phyloP scores from a whole-genome alignment of 2,888 invertebrate species.

The Drosophila rellima region DNA sequence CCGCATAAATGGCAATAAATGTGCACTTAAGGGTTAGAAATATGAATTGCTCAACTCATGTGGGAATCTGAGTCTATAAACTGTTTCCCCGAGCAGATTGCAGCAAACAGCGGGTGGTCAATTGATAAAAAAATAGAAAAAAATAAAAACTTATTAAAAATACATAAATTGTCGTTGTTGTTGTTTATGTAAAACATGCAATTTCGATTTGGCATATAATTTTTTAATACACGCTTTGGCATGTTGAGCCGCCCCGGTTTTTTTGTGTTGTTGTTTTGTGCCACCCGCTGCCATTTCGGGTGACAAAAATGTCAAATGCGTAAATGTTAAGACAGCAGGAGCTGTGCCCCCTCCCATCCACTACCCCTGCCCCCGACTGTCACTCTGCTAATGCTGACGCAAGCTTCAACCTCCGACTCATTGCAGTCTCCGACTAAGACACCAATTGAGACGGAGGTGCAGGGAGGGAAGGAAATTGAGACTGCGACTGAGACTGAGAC shows the following conservation, averaged over 20 bases:
- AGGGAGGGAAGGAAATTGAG: background rate
- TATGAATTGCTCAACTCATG: slow-evolving; percentile 23
- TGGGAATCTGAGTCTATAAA: slow-evolving; percentile 10
- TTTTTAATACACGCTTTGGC: slow-evolving; percentile 68
- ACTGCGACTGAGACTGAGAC: background rate
- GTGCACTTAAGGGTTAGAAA: slow-evolving; percentile 78
- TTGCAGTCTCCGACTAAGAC: slow-evolving; percentile 8
- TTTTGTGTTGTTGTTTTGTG: too few relatives aligned
- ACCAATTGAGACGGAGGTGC: background rate
- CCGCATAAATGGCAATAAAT: slow-evolving; percentile 82
- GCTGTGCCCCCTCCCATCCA: background rate
- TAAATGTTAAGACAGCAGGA: slow-evolving; percentile 74
- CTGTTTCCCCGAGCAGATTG: slow-evolving; percentile 54
- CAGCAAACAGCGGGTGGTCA: slow-evolving; percentile 60
- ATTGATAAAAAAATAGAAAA: slow-evolving; percentile 22
- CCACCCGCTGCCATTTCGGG: slow-evolving; percentile 77
- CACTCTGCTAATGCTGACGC: slow-evolving; percentile 60
- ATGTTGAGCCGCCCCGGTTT: slow-evolving; percentile 11
- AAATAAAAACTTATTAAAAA: slow-evolving; percentile 62
- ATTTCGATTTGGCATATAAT: slow-evolving; percentile 83
- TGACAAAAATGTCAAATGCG: slow-evolving; percentile 82
- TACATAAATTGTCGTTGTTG: slow-evolving; percentile 64
- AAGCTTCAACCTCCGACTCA: slow-evolving; percentile 39
- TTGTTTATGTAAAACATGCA: slow-evolving; percentile 81
- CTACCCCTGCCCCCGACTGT: background rate